These are phyloP conservation scores for Synanthedon formicaeformis DNA, from an alignment of 2,888 invertebrate species.

Conservation along the genomic window DNA sequence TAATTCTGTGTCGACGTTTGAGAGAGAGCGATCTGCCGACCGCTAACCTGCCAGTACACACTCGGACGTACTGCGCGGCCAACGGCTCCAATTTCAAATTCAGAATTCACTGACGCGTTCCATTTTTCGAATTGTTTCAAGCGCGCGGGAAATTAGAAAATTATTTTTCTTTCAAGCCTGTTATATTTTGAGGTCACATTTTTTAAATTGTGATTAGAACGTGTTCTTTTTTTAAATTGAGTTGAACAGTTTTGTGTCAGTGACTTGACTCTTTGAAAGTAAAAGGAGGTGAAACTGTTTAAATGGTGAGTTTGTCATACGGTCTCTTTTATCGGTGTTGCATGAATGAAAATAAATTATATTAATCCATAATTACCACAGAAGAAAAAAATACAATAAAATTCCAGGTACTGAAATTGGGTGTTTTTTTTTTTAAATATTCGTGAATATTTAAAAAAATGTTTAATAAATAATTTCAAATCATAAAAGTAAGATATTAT, in stretches of 20 bases:
- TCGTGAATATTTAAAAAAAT: neutral
- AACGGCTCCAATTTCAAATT: constrained; percentile 24
- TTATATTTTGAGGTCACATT: constrained; percentile 8
- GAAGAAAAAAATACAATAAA: neutral
- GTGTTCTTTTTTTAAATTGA: neutral
- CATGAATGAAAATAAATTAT: neutral
- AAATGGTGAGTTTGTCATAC: constrained; percentile 16
- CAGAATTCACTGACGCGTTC: constrained; percentile 15
- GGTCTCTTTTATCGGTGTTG: constrained; percentile 15
- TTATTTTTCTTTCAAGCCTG: neutral
- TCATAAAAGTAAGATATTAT: too few species aligned
- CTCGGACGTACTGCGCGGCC: constrained; percentile 23
- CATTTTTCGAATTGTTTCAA: constrained; percentile 26
- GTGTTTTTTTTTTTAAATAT: neutral
- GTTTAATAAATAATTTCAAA: neutral
- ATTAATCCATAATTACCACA: neutral
- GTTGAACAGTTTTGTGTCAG: constrained; percentile 2
- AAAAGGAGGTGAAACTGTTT: constrained; percentile 53
- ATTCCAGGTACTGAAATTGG: too few species aligned
- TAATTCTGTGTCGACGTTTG: constrained; percentile 20
- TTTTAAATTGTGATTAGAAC: too few species aligned
- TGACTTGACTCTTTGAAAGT: constrained; percentile 29
- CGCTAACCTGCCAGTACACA: constrained; percentile 35
- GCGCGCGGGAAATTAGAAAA: constrained; percentile 26
- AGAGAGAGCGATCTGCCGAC: constrained; percentile 50